These are phyloP conservation scores for Anas platyrhynchos DNA, from an alignment of 2,113 vertebrate species.

Conservation along the genomic window DNA sequence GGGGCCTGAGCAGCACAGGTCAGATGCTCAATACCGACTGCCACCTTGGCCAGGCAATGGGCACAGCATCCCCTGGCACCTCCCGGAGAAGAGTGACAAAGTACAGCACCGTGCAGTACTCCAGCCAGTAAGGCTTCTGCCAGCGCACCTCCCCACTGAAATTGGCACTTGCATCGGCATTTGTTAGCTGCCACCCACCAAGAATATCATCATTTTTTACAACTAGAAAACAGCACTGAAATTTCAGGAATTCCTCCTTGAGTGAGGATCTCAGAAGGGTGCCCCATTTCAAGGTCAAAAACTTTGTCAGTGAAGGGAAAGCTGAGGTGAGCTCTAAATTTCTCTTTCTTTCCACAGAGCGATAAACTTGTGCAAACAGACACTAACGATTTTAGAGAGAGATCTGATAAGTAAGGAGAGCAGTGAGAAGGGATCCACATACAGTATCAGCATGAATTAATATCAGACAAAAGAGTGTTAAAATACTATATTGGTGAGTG, in stretches of 20 bases:
- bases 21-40: conserved; percentile 67
- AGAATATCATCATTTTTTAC: conserved; percentile 52
- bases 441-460: not conserved
- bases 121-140: conserved; percentile 61
- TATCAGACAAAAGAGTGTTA: not conserved
- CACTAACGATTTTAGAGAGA: not conserved
- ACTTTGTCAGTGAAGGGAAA: conserved; percentile 15
- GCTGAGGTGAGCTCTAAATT: conserved; percentile 1
- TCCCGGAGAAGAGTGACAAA: conserved; percentile 75
- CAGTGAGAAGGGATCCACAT: not conserved
- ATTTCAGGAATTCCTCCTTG: not conserved
- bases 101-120: conserved; percentile 74
- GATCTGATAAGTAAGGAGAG: not conserved
- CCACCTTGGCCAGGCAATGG: conserved; percentile 71
- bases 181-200: conserved; percentile 16
- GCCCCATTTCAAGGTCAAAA: conserved; percentile 20
- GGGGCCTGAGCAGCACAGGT: not conserved
- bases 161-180: not conserved
- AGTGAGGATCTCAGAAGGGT: not conserved
- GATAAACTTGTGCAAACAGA: not conserved
- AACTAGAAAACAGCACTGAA: conserved; percentile 49
- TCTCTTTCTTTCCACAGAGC: not conserved
- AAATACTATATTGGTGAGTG: not conserved
- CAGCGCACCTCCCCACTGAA: not conserved
- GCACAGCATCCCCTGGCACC: conserved; percentile 44